Evolutionary conservation across 2,113 vertebrate species (phyloP), one percentile per base, ranked within the genome.

Genomic region (Barnardius zonarius): DNA sequence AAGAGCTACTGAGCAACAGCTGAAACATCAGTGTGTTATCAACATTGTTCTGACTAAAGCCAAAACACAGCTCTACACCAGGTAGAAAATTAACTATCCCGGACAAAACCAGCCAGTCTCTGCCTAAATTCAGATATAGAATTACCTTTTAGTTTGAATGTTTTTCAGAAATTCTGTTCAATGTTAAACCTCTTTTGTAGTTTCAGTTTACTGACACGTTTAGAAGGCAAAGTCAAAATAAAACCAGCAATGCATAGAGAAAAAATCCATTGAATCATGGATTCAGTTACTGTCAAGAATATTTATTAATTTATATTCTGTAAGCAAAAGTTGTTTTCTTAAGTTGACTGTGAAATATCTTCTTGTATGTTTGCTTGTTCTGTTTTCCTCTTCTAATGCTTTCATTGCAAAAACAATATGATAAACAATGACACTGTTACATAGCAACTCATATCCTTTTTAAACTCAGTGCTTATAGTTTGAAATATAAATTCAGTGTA

Each of bases 371-470:
- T 83, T 30, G 12, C 74, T 95, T 91, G 33, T 35, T 89, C 76
- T 83, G 78, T 77, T 92, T 94, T 82, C 43, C 63, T 22, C 22
- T 91, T 82, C 18, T 27, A 80, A 33, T 87, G 30, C 7, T 86
- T 94, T 79, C 13, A 35, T 69, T 84, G 76, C 63, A 92, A 67
- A 91, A 79, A 17, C 37, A 77, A 41, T 66, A 28, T 27, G 8
- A 80, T 84, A 95, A 95, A 82, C 57, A 87, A 91, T 61, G 57
- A 83, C 13, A 83, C 20, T 37, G 84, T 92, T 93, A 57, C 96
- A 79, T 92, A 94, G 91, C 66, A 95, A 96, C 91, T 70, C 85
- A 80, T 51, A 88, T 76, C 18, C 4, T 49, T 91, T 84, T 84
- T 41, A 82, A 84, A 83, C 33, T 49, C 37, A 35, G 4, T 57